Evolutionary conservation across 35 echinoderm and acorn worm genomes (phyloP).

Genomic region (Diadema setosum): DNA sequence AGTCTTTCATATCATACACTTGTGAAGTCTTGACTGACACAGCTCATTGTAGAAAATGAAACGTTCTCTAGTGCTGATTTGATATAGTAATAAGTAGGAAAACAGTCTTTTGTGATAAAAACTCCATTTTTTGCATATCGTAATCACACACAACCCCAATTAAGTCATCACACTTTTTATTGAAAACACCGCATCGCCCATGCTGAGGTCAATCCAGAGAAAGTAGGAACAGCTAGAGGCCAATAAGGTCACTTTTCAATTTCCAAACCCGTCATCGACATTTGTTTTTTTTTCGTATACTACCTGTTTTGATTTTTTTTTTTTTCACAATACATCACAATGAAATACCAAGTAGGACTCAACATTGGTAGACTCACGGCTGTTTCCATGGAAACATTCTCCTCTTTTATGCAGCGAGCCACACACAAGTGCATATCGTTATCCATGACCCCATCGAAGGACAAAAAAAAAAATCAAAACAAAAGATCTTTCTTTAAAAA

Average conservation of each 20-base stretch:
- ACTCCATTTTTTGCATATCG: conserved; percentile 11
- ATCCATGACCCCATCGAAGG: too few relatives aligned
- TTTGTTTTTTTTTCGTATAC: neutral
- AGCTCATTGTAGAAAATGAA: conserved; percentile 7
- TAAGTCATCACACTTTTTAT: conserved; percentile 11
- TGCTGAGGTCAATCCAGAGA: neutral
- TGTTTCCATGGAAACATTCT: too few relatives aligned
- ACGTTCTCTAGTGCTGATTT: neutral
- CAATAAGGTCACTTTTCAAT: conserved; percentile 11
- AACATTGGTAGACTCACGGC: too few relatives aligned
- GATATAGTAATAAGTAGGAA: conserved; percentile 11
- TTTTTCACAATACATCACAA: neutral
- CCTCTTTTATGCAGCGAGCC: too few relatives aligned
- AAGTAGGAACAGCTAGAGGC: neutral
- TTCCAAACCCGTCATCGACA: conserved; percentile 12
- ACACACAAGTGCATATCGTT: too few relatives aligned
- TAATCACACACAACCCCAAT: neutral
- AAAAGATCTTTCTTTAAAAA: too few relatives aligned
- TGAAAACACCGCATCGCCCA: conserved; percentile 1
- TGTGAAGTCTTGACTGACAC: neutral
- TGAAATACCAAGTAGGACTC: too few relatives aligned
- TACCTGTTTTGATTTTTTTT: too few relatives aligned
- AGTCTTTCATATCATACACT: too few relatives aligned
- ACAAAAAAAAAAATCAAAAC: too few relatives aligned
- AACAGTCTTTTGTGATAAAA: conserved; percentile 12